Evolutionary conservation across 2,888 invertebrate species (phyloP), one percentile per base, ranked within the genome.

Genomic region (Spilarctia lutea): DNA sequence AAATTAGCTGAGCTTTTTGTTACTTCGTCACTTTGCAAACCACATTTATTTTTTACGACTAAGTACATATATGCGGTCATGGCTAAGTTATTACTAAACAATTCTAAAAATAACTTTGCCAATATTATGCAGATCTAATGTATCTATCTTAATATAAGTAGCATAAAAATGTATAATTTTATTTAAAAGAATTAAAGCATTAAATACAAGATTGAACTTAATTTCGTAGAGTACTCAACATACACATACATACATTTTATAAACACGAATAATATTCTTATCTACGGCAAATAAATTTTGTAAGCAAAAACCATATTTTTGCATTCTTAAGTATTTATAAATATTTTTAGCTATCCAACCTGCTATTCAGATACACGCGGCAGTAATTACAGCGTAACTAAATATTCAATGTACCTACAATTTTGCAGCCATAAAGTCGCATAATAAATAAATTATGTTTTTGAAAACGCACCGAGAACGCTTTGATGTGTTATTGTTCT

Each of bases 331-430:
- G 2, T 11, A 56, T 56, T 56, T 56, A 11, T n/a, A 10, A 13
- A n/a, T n/a, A n/a, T n/a, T 56, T 56, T 56, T 56, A 56, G 52
- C 52, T 52, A 52, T 20, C 10, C 8, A 52, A 7, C 56, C 56
- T 20, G 16, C 35, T 20, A 65, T 30, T 30, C 60, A 65, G 35
- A 27, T 39, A 45, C n/a, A 11, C 1, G 42, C 30, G 65, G 0
- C 8, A 65, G 39, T 56, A 68, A 68, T 65, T 42, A 45, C n/a
- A 75, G 39, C 30, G 39, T 71, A 77, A 82, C 73, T 65, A 79
- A 77, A 75, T 68, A 69, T 79, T 69, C 48, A 1, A 73, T 78
- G 76, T 84, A 83, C 77, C 76, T 84, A 82, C 78, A 85, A 84
- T 78, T 71, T 30, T 76, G 79, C 30, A 69, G 81, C 78, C 79